Percentiles rank a stretch among this genome's conserved stretches.
phyloP scores from a whole-genome alignment of 2,888 invertebrate genomes.

The Machimus atricapillus region DNA sequence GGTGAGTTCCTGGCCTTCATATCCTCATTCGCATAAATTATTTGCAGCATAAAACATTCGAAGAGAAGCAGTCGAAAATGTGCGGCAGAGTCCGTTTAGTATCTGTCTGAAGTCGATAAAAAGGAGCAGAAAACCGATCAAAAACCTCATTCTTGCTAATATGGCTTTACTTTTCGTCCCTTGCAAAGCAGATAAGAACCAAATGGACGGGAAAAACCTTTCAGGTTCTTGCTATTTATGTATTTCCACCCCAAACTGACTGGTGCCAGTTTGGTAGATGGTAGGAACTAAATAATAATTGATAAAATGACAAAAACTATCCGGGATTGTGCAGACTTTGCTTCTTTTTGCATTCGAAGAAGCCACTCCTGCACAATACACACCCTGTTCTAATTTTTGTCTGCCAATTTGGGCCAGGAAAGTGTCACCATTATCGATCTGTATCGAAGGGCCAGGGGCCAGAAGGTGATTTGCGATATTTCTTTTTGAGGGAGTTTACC shows the following conservation, averaged over 20 bases:
- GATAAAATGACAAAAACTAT: slow-evolving; percentile 36
- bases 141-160: slow-evolving; percentile 18
- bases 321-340: slow-evolving; percentile 33
- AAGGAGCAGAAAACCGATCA: slow-evolving; percentile 5
- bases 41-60: background rate
- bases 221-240: background rate
- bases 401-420: background rate
- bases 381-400: background rate
- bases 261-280: slow-evolving; percentile 28
- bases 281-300: slow-evolving; percentile 34
- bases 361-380: background rate
- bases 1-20: background rate
- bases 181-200: background rate
- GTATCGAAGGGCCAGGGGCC: background rate
- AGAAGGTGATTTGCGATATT: slow-evolving; percentile 33
- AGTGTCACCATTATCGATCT: slow-evolving; percentile 13
- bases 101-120: slow-evolving; percentile 11
- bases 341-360: background rate
- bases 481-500: background rate
- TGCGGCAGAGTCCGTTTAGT: slow-evolving; percentile 7
- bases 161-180: background rate
- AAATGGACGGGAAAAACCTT: slow-evolving; percentile 21
- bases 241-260: slow-evolving; percentile 19
- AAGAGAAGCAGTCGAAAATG: slow-evolving; percentile 1
- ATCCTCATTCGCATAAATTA: background rate